phyloP scores from a whole-genome alignment of 2,113 vertebrate genomes.

The Garra rufa region DNA sequence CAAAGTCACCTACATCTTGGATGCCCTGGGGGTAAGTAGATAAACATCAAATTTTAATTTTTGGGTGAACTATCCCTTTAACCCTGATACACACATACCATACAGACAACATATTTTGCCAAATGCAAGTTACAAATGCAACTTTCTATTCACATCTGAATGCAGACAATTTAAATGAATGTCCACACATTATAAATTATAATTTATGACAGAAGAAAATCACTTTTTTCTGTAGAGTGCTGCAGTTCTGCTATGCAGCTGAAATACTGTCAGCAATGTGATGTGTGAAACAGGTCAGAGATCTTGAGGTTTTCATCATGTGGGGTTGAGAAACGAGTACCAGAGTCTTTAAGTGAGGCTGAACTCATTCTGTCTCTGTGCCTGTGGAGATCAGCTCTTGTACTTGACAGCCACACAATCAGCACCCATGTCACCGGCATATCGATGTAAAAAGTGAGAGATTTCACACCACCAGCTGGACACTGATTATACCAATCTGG shows the following conservation, averaged over 20 bases:
- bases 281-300: background rate
- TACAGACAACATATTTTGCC: too few relatives aligned
- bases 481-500: background rate
- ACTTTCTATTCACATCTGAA: background rate
- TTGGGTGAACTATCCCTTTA: too few relatives aligned
- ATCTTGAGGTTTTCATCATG: background rate
- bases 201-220: background rate
- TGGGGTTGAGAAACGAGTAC: background rate
- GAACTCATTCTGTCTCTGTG: background rate
- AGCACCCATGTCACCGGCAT: background rate
- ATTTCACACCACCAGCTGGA: background rate
- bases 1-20: too few relatives aligned
- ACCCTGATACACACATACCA: too few relatives aligned
- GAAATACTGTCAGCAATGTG: background rate
- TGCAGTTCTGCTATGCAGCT: background rate
- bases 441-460: background rate
- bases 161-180: background rate
- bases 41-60: too few relatives aligned
- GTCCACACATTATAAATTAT: background rate
- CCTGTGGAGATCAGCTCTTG: slow-evolving; percentile 1
- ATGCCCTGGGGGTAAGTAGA: too few relatives aligned
- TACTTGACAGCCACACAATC: slow-evolving; percentile 6
- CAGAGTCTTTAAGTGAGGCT: background rate
- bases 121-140: too few relatives aligned
- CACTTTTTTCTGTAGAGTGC: background rate